Evolutionary conservation across 2,113 vertebrate genomes (phyloP), one percentile per base, ranked within the genome.

Genomic region (Epinephelus cyanopodus): DNA sequence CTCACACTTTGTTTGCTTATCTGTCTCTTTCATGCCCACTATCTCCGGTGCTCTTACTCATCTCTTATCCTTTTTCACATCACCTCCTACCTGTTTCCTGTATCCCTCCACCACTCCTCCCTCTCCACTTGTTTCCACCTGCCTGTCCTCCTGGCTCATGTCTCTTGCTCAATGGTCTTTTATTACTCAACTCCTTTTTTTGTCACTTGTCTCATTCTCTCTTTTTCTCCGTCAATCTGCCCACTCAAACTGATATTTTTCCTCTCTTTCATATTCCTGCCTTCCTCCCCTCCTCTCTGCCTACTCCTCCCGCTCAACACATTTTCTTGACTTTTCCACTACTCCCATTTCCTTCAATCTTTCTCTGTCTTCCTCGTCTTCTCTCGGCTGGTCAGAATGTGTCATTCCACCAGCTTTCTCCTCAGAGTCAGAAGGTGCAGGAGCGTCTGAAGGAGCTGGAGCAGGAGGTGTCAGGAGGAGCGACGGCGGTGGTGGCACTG

Each of bases 381-480:
- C 42, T 50, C 39, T 29, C 1, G 39, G 21, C 74, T 17, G 88
- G 83, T 8, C 91, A 98, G 97, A 97, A 95, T 23, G 91, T 96
- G 70, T 91, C 95, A 14, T 96, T 97, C 84, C 97, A 97, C 85
- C 97, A 97, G 92, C 89, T 97, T 53, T 96, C 96, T 0, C 79
- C 96, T 52, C 97, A 98, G 94, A 97, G 87, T 65, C 98, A 99
- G 95, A 99, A 99, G 95, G 95, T 98, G 57, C 94, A 97, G 18
- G 98, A 99, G 78, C 95, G 97, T 52, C 89, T 99, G 86, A 97
- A 96, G 86, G 90, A 87, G 50, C 82, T 99, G 91, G 98, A 99
- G 91, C 97, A 96, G 94, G 98, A 99, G 89, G 96, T 97, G 82
- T 97, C 97, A 0, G 98, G 98, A 71, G 98, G 98, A 39, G 97